Conservation (phyloP, 2,113 vertebrate species). For the Mastomys natalensis region DNA sequence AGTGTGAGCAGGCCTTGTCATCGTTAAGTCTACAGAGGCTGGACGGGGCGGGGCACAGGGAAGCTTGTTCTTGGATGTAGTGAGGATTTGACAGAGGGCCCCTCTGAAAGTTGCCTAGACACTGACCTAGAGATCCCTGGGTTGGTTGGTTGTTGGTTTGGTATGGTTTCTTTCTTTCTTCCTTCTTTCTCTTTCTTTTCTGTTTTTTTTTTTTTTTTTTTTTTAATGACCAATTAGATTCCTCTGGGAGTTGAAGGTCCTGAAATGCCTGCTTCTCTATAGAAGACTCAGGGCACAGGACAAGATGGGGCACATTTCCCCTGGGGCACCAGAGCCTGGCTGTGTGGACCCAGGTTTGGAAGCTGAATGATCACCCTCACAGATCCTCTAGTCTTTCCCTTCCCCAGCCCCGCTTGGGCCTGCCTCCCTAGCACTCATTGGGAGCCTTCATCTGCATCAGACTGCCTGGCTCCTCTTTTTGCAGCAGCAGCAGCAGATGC, state of each 20-base stretch:
- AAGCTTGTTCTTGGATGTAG: background rate
- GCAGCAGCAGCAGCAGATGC: conserved; percentile 83
- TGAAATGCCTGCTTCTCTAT: background rate
- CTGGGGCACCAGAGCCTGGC: background rate
- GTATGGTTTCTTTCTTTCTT: too few species aligned
- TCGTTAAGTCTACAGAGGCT: background rate
- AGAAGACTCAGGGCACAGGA: conserved; percentile 23
- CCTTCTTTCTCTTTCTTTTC: too few species aligned
- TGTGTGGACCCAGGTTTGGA: background rate
- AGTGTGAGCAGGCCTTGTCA: background rate
- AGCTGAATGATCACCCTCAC: background rate
- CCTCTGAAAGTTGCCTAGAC: background rate
- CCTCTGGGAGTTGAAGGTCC: background rate
- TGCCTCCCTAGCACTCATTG: conserved; percentile 77
- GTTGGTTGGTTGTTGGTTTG: too few species aligned
- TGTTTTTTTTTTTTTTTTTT: too few species aligned
- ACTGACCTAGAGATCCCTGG: background rate
- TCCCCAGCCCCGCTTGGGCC: background rate
- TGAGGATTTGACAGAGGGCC: background rate
- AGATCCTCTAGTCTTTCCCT: rapidly evolving
- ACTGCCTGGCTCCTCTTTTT: conserved; percentile 82
- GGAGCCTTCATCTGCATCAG: conserved; percentile 87
- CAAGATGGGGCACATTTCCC: background rate
- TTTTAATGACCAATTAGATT: background rate
- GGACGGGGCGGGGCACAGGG: background rate